Evolutionary conservation across 2,113 vertebrate genomes (phyloP), one percentile per base, ranked within the genome.

Genomic region (Cacatua alba): DNA sequence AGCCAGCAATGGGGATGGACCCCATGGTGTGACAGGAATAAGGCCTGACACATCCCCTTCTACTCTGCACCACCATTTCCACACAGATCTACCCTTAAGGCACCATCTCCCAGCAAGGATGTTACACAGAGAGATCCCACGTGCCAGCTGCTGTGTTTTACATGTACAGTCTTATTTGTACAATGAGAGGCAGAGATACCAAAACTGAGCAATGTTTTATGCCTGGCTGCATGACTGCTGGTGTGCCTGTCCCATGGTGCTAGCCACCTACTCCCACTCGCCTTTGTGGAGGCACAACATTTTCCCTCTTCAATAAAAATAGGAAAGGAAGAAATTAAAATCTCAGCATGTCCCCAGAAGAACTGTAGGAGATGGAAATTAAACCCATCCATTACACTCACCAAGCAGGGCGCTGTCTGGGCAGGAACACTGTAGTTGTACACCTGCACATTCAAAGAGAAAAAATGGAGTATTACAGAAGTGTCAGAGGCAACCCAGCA

Each of bases 321-420:
- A 93, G 69, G 57, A 75, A 48, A 93, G 62, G 55, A 92, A 95
- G 88, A 86, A 78, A 79, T 67, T 49, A 92, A 87, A 92, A 82
- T 65, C 84, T 89, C 86, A 69, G 78, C 78, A 35, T 3, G 24
- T 60, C 77, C 62, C 81, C 57, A 62, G 41, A 19, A 87, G 63
- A 92, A 72, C 62, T 46, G 43, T 5, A 84, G 52, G 62, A 92
- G 77, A 82, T 41, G 33, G 76, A 94, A 91, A 96, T 92, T 71
- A 94, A 94, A 92, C 65, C 69, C 87, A 91, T 95, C 86, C 80
- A 67, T 86, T 86, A 68, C 52, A 89, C 89, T 95, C 74, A 91
- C 87, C 84, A 9, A 85, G 78, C 65, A 82, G 69, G 44, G 81
- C 0, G 23, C 91, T 57, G 81, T 57, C 91, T 76, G 86, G 91